A percentile compares a stretch with the other conserved stretches of the same genome.
Evolutionary conservation across 2,888 invertebrate genomes (phyloP).

Genomic region (Polyploca ridens): DNA sequence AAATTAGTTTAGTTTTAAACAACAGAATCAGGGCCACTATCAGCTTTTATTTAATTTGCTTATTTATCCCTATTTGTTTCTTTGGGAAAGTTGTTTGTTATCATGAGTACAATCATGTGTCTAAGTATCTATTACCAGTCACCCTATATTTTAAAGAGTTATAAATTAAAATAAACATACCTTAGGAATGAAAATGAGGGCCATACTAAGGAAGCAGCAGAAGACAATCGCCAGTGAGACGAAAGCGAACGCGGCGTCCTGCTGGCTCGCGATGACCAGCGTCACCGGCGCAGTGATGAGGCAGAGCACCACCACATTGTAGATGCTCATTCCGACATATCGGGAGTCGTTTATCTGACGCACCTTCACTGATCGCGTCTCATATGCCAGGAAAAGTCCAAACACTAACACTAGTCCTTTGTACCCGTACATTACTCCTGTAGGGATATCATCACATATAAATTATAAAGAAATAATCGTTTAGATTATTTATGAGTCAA

Average conservation of each 20-base stretch:
- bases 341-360: slow-evolving; percentile 99
- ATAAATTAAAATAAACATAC: slow-evolving; percentile 70
- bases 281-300: slow-evolving; percentile 99
- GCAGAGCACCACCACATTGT: slow-evolving; percentile 99
- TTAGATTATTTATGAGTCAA: no score
- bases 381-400: slow-evolving; percentile 98
- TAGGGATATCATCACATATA: slow-evolving; percentile 33
- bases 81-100: no score
- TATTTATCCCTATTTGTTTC: no score
- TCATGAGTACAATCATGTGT: no score
- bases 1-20: no score
- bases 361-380: slow-evolving; percentile 98
- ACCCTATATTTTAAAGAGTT: slow-evolving; percentile 4
- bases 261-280: slow-evolving; percentile 98
- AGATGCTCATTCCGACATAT: slow-evolving; percentile 99
- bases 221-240: slow-evolving; percentile 98
- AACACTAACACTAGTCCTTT: slow-evolving; percentile 98
- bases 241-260: slow-evolving; percentile 98
- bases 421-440: slow-evolving; percentile 97
- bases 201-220: slow-evolving; percentile 99
- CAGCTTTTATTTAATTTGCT: no score
- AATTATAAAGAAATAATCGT: no score
- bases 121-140: no score
- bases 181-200: slow-evolving; percentile 99
- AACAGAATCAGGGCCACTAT: no score